These are phyloP conservation scores for Cristatella mucedo DNA, from an alignment of 2,888 invertebrate genomes.

Conservation along the genomic window DNA sequence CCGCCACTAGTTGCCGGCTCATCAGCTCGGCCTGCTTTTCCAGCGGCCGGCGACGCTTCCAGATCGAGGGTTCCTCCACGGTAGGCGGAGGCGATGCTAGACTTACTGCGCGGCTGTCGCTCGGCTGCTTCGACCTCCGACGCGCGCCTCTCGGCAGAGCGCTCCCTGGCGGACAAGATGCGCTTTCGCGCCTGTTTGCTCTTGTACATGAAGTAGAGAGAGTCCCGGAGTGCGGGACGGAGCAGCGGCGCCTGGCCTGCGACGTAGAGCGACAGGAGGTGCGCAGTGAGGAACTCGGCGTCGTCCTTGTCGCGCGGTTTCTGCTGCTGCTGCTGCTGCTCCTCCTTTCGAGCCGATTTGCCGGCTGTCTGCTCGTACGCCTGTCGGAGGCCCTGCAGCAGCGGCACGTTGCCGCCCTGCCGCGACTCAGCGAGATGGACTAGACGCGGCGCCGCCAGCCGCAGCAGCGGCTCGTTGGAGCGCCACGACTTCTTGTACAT, in stretches of 20 bases:
- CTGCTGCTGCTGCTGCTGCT: too few relatives aligned
- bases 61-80: too few relatives aligned
- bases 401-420: not conserved
- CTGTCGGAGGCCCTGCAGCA: not conserved
- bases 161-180: slow-evolving; percentile 2
- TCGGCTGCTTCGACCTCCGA: too few relatives aligned
- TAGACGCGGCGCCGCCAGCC: too few relatives aligned
- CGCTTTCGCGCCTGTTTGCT: slow-evolving; percentile 10
- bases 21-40: too few relatives aligned
- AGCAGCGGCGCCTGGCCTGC: slow-evolving; percentile 21
- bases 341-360: too few relatives aligned
- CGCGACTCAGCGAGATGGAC: too few relatives aligned
- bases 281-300: not conserved
- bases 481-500: slow-evolving; percentile 15
- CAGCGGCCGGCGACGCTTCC: too few relatives aligned
- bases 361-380: not conserved
- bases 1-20: too few relatives aligned
- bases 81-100: too few relatives aligned
- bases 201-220: slow-evolving; percentile 18
- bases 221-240: slow-evolving; percentile 23
- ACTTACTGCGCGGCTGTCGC: too few relatives aligned
- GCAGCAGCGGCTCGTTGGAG: slow-evolving; percentile 15
- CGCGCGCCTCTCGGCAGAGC: too few relatives aligned
- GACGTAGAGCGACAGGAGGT: slow-evolving; percentile 18
- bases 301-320: slow-evolving; percentile 1